Evolutionary conservation across 2,888 invertebrate species (phyloP).

Genomic region (Selenia dentaria): DNA sequence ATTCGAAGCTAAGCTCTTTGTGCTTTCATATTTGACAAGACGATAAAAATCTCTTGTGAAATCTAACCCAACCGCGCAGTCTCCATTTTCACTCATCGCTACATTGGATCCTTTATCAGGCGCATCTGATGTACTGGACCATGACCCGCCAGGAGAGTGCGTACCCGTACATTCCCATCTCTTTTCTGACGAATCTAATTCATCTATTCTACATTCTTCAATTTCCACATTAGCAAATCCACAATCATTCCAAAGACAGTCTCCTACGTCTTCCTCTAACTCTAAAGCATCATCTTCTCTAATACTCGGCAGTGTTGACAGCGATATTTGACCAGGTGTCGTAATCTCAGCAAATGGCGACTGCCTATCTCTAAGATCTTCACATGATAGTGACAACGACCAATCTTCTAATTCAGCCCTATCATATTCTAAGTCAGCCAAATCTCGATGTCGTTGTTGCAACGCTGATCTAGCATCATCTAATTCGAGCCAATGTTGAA

Average conservation of each 20-base stretch:
- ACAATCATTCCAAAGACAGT: conserved; percentile 90
- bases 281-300: conserved; percentile 90
- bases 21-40: conserved; percentile 92
- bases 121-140: conserved; percentile 84
- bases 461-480: conserved; percentile 89
- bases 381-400: conserved; percentile 89
- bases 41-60: conserved; percentile 93
- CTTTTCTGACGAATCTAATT: conserved; percentile 78
- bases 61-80: conserved; percentile 88
- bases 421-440: conserved; percentile 89
- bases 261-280: conserved; percentile 89
- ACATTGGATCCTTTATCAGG: conserved; percentile 89
- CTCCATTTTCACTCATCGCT: conserved; percentile 88
- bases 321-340: conserved; percentile 86
- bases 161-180: conserved; percentile 87
- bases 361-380: conserved; percentile 86
- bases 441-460: conserved; percentile 88
- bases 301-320: conserved; percentile 88
- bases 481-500: conserved; percentile 90
- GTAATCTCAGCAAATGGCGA: conserved; percentile 79
- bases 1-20: conserved; percentile 90
- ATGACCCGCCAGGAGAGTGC: conserved; percentile 86
- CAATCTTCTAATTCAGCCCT: conserved; percentile 91
- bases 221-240: conserved; percentile 88
- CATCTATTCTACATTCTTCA: conserved; percentile 86